phyloP scores from a whole-genome alignment of 2,113 vertebrate genomes.

The Erinaceus europaeus region DNA sequence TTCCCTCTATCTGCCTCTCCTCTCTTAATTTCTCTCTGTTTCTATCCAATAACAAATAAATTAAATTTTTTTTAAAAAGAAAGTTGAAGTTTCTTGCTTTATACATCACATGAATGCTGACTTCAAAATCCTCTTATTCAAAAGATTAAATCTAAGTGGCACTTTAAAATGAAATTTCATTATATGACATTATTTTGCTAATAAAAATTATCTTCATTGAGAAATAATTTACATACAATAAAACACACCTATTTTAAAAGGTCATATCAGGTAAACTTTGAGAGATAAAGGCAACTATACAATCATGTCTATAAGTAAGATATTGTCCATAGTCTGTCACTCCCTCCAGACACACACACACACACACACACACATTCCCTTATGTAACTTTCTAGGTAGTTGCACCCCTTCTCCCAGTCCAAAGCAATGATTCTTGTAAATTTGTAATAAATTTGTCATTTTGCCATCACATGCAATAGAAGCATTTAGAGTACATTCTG shows the following conservation, averaged over 20 bases:
- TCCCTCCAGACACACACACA: too few relatives aligned
- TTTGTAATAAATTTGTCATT: background rate
- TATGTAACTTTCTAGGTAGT: background rate
- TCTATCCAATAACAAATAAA: too few relatives aligned
- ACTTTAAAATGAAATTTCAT: background rate
- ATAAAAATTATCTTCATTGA: background rate
- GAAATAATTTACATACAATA: background rate
- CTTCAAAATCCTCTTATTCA: background rate
- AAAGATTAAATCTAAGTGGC: background rate
- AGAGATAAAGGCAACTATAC: background rate
- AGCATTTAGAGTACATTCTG: background rate
- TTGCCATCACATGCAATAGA: background rate
- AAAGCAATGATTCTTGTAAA: background rate
- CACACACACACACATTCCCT: too few relatives aligned
- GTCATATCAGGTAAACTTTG: background rate
- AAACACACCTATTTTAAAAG: background rate
- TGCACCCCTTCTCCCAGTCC: background rate
- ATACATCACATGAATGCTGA: background rate
- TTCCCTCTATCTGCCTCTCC: too few relatives aligned
- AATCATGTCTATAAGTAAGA: too few relatives aligned
- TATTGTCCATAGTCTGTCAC: background rate
- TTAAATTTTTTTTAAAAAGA: too few relatives aligned
- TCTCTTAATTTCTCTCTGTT: too few relatives aligned
- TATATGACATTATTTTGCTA: background rate
- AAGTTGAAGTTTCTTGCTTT: background rate